phyloP scores from a whole-genome alignment of 2,113 vertebrate genomes.

The Phocoena sinus region DNA sequence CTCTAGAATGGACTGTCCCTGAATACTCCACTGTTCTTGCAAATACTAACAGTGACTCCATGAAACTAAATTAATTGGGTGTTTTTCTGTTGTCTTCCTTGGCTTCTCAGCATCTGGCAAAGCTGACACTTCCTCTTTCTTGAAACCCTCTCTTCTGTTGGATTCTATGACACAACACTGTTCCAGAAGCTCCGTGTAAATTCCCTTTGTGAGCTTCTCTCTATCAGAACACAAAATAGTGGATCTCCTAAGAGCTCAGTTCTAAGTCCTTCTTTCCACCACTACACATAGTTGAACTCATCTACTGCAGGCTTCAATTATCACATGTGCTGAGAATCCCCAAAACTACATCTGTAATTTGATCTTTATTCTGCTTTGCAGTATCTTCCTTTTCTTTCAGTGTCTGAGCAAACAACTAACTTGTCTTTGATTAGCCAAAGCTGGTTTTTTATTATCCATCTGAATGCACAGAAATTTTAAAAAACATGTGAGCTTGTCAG shows the following conservation, averaged over 20 bases:
- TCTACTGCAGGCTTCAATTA: not conserved
- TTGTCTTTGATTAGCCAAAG: constrained; percentile 88
- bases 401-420: constrained; percentile 87
- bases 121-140: not conserved
- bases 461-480: constrained; percentile 36
- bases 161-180: not conserved
- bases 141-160: not conserved
- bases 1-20: not conserved
- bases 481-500: not conserved
- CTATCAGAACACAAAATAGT: not conserved
- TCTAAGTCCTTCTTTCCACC: not conserved
- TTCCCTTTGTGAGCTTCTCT: not conserved
- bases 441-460: constrained; percentile 89
- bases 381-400: constrained; percentile 79
- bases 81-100: not conserved
- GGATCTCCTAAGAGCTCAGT: not conserved
- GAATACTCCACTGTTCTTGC: not conserved
- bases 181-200: not conserved
- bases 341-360: not conserved
- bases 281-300: not conserved
- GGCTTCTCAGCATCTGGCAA: not conserved
- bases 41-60: not conserved
- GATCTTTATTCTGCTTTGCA: not conserved
- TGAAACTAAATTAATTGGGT: not conserved
- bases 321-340: not conserved